Conservation (phyloP, 2,797 vertebrate genomes). For the Australoheros facetus region DNA sequence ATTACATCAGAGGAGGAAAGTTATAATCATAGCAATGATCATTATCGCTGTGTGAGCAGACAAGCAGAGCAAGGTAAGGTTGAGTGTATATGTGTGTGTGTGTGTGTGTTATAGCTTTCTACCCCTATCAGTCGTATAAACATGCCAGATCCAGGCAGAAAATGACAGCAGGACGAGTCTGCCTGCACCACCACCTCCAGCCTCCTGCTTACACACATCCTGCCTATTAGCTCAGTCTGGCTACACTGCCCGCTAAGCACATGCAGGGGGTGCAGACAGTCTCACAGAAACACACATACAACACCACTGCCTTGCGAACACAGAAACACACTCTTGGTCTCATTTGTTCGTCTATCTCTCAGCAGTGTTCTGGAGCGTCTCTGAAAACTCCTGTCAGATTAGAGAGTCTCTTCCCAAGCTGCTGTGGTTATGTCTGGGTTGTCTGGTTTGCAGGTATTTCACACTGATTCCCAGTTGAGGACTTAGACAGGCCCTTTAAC, state of each 20-base stretch:
- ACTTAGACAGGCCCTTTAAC: conserved; percentile 17
- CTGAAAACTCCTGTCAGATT: conserved; percentile 31
- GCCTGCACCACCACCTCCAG: conserved; percentile 32
- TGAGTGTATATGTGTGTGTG: not conserved
- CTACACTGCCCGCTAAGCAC: conserved; percentile 34
- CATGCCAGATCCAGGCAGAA: conserved; percentile 50
- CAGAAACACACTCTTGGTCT: conserved; percentile 3
- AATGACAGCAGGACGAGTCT: conserved; percentile 60
- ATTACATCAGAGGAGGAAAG: conserved; percentile 33
- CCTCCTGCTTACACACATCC: conserved; percentile 49
- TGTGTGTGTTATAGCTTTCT: conserved; percentile 16
- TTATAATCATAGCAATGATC: conserved; percentile 26
- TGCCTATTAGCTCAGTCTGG: conserved; percentile 50
- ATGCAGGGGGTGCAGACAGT: conserved; percentile 4
- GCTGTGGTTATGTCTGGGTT: not conserved
- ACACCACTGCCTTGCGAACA: not conserved
- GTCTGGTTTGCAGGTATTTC: conserved; percentile 38
- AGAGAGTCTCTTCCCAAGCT: conserved; percentile 3
- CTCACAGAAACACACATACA: conserved; percentile 14
- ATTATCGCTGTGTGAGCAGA: conserved; percentile 37
- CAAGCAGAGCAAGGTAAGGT: conserved; percentile 9
- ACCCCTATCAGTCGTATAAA: conserved; percentile 35
- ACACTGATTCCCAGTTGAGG: conserved; percentile 30
- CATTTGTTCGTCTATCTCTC: conserved; percentile 8
- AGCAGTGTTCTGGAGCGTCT: conserved; percentile 20